Evolutionary conservation across 2,113 vertebrate genomes (phyloP).

Genomic region (Piaya cayana): DNA sequence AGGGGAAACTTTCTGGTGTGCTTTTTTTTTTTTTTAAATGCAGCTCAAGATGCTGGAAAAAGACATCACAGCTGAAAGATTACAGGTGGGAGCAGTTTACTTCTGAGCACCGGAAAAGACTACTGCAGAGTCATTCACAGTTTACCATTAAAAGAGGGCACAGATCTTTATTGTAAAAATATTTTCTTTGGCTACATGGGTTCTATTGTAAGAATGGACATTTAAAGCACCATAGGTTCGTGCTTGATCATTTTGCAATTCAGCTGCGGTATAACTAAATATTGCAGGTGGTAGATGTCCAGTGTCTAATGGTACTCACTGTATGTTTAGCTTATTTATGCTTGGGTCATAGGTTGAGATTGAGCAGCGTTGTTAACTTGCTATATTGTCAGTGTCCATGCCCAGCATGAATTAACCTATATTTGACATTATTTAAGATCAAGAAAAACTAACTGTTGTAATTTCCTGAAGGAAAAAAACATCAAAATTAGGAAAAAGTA

Average conservation of each 20-base stretch:
- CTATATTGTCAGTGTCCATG: not conserved
- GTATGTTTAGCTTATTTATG: constrained; percentile 13
- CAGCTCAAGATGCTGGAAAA: not conserved
- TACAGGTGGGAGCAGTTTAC: not conserved
- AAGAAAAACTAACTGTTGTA: not conserved
- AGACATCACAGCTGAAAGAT: not conserved
- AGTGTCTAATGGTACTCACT: constrained; percentile 32
- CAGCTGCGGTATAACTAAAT: constrained; percentile 1
- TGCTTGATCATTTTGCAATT: not conserved
- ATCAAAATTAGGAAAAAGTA: not conserved
- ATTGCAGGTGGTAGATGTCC: constrained; percentile 4
- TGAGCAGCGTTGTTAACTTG: not conserved
- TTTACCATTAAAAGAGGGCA: constrained; percentile 46
- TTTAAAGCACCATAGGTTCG: not conserved
- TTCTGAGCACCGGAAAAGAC: not conserved
- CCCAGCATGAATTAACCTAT: not conserved
- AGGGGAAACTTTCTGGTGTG: not conserved
- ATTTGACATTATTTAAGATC: not conserved
- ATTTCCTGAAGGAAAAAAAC: not conserved
- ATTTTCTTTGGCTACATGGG: not conserved
- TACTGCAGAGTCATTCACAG: not conserved
- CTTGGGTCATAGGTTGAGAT: not conserved
- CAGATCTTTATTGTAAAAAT: constrained; percentile 14
- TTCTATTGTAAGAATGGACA: not conserved
- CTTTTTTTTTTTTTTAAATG: not conserved